Percentiles rank a stretch among this genome's conserved stretches.
These are phyloP conservation scores for Chaenogobius annularis DNA, from an alignment of 2,113 vertebrate species.

Conservation along the genomic window DNA sequence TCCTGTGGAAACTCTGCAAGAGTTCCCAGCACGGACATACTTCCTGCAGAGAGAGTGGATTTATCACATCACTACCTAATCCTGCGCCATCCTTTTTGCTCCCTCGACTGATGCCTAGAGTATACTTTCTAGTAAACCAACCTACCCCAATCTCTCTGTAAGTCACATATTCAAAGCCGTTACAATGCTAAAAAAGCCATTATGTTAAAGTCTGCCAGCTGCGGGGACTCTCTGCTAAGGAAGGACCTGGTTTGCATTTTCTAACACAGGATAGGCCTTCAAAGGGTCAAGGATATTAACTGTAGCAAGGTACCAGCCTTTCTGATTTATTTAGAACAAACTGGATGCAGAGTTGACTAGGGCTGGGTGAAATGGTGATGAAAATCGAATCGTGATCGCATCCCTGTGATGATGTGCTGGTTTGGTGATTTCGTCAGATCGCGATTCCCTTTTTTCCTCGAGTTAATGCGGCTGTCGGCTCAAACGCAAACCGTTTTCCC, in stretches of 20 bases:
- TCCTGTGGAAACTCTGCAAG: constrained; percentile 54
- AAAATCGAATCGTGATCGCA: too few relatives aligned
- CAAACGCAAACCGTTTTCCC: too few relatives aligned
- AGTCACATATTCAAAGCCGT: constrained; percentile 63
- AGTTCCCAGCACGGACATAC: constrained; percentile 58
- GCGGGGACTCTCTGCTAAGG: constrained; percentile 55
- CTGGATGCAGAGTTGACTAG: not conserved
- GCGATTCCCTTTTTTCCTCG: too few relatives aligned
- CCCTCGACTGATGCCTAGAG: constrained; percentile 53
- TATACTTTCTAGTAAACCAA: constrained; percentile 55
- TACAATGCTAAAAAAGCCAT: constrained; percentile 72
- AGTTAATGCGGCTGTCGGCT: too few relatives aligned
- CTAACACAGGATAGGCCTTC: constrained; percentile 57
- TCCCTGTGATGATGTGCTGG: too few relatives aligned
- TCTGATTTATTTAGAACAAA: not conserved
- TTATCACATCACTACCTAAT: constrained; percentile 70
- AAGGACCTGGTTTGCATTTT: constrained; percentile 66
- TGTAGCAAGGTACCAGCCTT: constrained; percentile 28
- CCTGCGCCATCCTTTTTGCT: constrained; percentile 50
- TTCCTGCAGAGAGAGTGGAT: constrained; percentile 58
- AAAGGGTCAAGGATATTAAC: constrained; percentile 28
- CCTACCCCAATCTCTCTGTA: constrained; percentile 61
- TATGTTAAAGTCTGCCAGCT: constrained; percentile 77
- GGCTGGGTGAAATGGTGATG: too few relatives aligned
- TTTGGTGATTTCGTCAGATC: too few relatives aligned